phyloP scores from a whole-genome alignment of 2,113 vertebrate genomes.

The Stomatorhinus ivindoensis region DNA sequence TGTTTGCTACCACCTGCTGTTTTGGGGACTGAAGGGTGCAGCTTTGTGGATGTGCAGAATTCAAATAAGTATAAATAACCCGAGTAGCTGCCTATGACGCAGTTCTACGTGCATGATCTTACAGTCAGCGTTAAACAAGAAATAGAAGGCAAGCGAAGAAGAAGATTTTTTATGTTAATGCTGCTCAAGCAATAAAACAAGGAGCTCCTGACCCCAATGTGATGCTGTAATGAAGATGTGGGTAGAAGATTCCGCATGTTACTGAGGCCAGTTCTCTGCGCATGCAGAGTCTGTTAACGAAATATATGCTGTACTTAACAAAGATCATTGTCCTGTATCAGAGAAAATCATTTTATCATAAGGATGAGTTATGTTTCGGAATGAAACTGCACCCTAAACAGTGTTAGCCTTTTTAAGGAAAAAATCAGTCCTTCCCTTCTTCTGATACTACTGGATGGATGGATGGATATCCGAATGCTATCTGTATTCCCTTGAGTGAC shows the following conservation, averaged over 20 bases:
- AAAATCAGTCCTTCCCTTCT: too few species aligned
- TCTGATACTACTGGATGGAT: not conserved
- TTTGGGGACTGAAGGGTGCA: not conserved
- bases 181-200: not conserved
- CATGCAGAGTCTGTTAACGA: too few species aligned
- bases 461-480: not conserved
- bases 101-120: not conserved
- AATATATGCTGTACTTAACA: too few species aligned
- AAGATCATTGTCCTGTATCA: too few species aligned
- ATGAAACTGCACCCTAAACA: too few species aligned
- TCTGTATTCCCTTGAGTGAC: not conserved
- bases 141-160: not conserved
- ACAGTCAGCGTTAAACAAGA: not conserved
- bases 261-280: too few species aligned
- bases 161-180: not conserved
- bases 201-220: not conserved
- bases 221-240: not conserved
- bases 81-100: not conserved
- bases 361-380: too few species aligned
- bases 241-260: not conserved
- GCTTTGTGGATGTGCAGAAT: not conserved
- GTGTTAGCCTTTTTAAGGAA: too few species aligned
- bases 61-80: not conserved
- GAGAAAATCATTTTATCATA: too few species aligned
- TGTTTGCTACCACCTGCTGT: not conserved